These are phyloP conservation scores for Hafferia zeledoni DNA, from an alignment of 2,797 vertebrate genomes.

Conservation along the genomic window DNA sequence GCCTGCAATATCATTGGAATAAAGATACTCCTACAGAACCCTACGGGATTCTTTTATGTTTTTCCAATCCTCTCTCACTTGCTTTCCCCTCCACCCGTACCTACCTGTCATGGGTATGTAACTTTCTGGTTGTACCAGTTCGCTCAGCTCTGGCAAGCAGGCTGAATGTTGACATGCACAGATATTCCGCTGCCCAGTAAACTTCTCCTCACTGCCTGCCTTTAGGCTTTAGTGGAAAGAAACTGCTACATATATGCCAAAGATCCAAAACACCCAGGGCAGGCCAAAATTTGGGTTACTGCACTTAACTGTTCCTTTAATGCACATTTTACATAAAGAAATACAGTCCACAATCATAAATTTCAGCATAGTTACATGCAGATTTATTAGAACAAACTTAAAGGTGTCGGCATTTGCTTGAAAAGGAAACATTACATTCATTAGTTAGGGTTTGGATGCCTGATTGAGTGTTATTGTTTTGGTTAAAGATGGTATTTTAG, in stretches of 20 bases:
- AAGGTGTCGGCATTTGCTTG: not conserved
- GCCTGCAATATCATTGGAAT: not conserved
- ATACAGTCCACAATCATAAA: not conserved
- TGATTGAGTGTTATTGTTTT: not conserved
- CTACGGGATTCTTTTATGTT: not conserved
- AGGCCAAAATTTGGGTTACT: not conserved
- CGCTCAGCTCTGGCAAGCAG: not conserved
- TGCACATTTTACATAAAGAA: not conserved
- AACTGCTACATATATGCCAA: not conserved
- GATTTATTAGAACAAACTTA: not conserved
- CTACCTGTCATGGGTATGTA: not conserved
- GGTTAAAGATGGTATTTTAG: not conserved
- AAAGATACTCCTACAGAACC: constrained; percentile 2
- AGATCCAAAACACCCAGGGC: not conserved
- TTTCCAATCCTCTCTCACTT: not conserved
- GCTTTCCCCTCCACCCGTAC: not conserved
- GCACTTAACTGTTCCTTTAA: not conserved
- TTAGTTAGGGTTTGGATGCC: not conserved
- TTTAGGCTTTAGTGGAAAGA: not conserved
- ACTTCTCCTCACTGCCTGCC: not conserved
- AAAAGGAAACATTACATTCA: not conserved
- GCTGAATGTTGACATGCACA: not conserved
- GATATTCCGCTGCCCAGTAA: not conserved
- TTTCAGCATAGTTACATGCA: not conserved
- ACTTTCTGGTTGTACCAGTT: constrained; percentile 56